These are phyloP conservation scores for Bombylius discolor DNA, from an alignment of 2,888 invertebrate species.

Conservation along the genomic window DNA sequence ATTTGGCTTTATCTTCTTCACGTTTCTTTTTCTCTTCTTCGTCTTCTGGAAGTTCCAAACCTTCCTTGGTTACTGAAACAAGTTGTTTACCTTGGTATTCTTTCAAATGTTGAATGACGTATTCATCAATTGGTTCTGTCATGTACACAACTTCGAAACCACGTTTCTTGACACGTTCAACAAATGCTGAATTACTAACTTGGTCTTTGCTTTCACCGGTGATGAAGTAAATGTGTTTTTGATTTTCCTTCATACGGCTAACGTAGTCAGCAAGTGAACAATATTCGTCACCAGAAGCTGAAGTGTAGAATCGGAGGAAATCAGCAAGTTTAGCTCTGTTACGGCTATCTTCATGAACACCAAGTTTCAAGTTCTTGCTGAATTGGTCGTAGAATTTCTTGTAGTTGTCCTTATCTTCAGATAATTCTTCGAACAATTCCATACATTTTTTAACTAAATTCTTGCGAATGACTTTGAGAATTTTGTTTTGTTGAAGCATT, in stretches of 20 bases:
- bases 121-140: slow-evolving; percentile 99
- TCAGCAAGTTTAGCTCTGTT: slow-evolving; percentile 87
- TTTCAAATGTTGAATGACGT: slow-evolving; percentile 95
- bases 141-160: slow-evolving; percentile 98
- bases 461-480: slow-evolving; percentile 96
- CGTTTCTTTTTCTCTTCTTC: slow-evolving; percentile 95
- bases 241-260: slow-evolving; percentile 94
- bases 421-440: slow-evolving; percentile 89
- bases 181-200: slow-evolving; percentile 92
- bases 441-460: slow-evolving; percentile 97
- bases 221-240: slow-evolving; percentile 97
- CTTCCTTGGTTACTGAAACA: slow-evolving; percentile 96
- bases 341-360: slow-evolving; percentile 93
- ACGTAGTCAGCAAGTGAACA: slow-evolving; percentile 94
- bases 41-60: slow-evolving; percentile 91
- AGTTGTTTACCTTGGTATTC: slow-evolving; percentile 94
- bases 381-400: slow-evolving; percentile 99
- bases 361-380: slow-evolving; percentile 91
- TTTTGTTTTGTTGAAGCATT: slow-evolving; percentile 98
- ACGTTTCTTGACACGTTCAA: slow-evolving; percentile 93
- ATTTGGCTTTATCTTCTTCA: slow-evolving; percentile 66
- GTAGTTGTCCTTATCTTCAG: slow-evolving; percentile 94
- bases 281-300: slow-evolving; percentile 85
- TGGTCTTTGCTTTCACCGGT: slow-evolving; percentile 90
- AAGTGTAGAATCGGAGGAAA: slow-evolving; percentile 83